These are phyloP conservation scores for Mesitornis unicolor DNA, from an alignment of 2,113 vertebrate species.

Conservation along the genomic window DNA sequence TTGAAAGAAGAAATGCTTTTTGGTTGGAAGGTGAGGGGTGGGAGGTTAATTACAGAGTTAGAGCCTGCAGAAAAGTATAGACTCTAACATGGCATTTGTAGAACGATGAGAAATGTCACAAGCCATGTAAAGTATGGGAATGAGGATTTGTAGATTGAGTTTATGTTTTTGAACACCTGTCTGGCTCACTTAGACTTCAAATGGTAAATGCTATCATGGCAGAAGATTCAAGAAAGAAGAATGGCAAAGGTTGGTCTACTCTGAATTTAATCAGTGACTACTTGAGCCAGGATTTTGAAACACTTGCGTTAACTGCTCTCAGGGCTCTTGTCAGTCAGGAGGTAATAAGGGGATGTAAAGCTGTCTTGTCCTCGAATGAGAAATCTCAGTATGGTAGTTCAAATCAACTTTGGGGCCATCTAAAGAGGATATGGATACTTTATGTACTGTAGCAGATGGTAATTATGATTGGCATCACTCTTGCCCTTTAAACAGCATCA, in stretches of 20 bases:
- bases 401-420: background rate
- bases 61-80: background rate
- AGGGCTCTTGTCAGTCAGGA: background rate
- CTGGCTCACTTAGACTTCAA: background rate
- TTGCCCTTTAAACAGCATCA: constrained; percentile 40
- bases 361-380: background rate
- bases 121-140: background rate
- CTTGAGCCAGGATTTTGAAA: background rate
- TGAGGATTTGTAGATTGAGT: background rate
- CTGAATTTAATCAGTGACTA: background rate
- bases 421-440: constrained; percentile 10
- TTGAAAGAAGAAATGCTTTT: background rate
- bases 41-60: background rate
- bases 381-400: constrained; percentile 14
- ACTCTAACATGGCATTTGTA: background rate
- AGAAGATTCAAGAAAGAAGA: background rate
- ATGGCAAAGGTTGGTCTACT: background rate
- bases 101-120: background rate
- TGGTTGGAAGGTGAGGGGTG: background rate
- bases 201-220: background rate
- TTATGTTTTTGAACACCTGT: background rate
- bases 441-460: constrained; percentile 31
- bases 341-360: background rate
- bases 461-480: constrained; percentile 34
- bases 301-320: background rate